Conservation (phyloP, 2,113 vertebrate genomes). For the Poeciliopsis prolifica region DNA sequence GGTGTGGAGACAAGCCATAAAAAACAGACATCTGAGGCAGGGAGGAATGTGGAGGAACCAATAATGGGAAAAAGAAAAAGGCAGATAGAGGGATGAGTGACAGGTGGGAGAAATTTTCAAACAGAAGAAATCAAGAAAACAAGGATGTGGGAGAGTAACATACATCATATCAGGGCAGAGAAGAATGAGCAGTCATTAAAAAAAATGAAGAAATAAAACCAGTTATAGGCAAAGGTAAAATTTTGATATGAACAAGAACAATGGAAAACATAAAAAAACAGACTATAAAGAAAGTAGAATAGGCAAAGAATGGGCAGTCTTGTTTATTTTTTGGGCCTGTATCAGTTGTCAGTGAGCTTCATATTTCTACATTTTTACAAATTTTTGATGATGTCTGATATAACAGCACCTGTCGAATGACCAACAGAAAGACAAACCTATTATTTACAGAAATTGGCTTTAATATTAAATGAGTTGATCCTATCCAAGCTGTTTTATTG, state of each 20-base stretch:
- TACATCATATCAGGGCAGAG: slow-evolving; percentile 1
- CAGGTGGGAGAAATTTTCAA: slow-evolving; percentile 30
- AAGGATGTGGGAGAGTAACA: slow-evolving; percentile 15
- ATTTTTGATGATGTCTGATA: slow-evolving; percentile 4
- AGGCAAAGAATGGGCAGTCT: no score
- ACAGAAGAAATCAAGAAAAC: slow-evolving; percentile 19
- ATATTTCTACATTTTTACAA: background rate
- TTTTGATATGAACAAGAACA: slow-evolving; percentile 15
- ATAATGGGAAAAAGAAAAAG: slow-evolving; percentile 22
- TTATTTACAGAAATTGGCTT: no score
- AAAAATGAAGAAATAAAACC: slow-evolving; percentile 5
- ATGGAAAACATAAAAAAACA: background rate
- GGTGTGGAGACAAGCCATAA: slow-evolving; percentile 14
- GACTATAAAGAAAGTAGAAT: background rate
- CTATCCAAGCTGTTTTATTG: no score
- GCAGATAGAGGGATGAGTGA: slow-evolving; percentile 47
- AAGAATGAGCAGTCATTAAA: slow-evolving; percentile 35
- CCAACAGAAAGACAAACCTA: no score
- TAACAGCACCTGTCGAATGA: no score
- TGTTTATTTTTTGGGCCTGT: no score
- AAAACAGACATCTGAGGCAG: slow-evolving; percentile 59
- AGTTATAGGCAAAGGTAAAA: no score
- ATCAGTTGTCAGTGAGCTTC: no score
- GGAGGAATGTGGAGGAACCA: slow-evolving; percentile 34
- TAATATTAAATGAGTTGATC: no score